These are phyloP conservation scores for Pyralis farinalis DNA, from an alignment of 2,888 invertebrate species.

Conservation along the genomic window DNA sequence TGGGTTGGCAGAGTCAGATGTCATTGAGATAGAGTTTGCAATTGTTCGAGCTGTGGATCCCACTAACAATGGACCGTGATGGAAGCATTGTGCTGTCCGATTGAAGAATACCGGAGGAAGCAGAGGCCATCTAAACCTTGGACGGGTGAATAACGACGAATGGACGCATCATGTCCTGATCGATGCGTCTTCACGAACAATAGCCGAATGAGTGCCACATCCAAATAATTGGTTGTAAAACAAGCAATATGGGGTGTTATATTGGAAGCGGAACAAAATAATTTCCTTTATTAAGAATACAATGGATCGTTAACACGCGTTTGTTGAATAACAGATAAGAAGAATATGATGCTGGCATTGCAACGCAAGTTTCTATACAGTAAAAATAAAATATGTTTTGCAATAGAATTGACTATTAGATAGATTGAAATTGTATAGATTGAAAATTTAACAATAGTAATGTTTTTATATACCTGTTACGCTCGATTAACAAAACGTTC, in stretches of 20 bases:
- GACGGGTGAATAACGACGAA: slow-evolving; percentile 50
- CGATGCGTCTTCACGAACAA: slow-evolving; percentile 25
- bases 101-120: slow-evolving; percentile 63
- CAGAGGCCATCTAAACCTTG: slow-evolving; percentile 66
- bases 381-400: slow-evolving; percentile 5
- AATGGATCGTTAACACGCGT: slow-evolving; percentile 37
- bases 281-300: slow-evolving; percentile 38
- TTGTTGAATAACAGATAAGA: no score
- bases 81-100: slow-evolving; percentile 68
- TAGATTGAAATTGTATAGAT: no score
- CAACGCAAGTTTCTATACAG: neutral
- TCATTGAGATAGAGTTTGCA: slow-evolving; percentile 65
- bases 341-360: neutral
- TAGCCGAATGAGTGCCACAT: slow-evolving; percentile 16
- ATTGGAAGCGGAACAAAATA: slow-evolving; percentile 57
- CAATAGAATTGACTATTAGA: slow-evolving; percentile 1
- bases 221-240: slow-evolving; percentile 29
- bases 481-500: no score
- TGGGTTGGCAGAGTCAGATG: slow-evolving; percentile 54
- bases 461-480: no score
- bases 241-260: slow-evolving; percentile 33
- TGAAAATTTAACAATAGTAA: no score
- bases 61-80: slow-evolving; percentile 54
- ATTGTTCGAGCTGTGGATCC: slow-evolving; percentile 40
- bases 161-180: slow-evolving; percentile 25